Conservation (phyloP, 2,797 vertebrate species). For the Staurois parvus region DNA sequence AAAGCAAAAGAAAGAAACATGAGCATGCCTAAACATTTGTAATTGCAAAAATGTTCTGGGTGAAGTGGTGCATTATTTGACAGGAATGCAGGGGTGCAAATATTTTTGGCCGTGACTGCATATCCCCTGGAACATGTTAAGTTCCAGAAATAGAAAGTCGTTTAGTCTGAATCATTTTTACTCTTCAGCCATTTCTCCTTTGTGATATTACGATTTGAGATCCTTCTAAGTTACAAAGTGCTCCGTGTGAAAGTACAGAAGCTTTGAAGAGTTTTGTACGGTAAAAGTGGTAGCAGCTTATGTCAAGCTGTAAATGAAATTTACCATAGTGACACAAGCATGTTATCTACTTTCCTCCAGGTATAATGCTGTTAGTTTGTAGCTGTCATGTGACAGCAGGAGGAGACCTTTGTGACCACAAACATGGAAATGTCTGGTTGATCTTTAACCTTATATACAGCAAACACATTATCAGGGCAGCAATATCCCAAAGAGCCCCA, state of each 20-base stretch:
- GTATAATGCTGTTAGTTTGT: slow-evolving; percentile 1
- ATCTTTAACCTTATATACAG: too few relatives aligned
- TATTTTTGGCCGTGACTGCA: too few relatives aligned
- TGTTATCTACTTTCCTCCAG: slow-evolving; percentile 14
- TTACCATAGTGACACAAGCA: slow-evolving; percentile 20
- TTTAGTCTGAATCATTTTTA: too few relatives aligned
- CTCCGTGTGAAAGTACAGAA: background rate
- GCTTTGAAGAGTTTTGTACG: background rate
- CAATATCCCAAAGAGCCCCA: background rate
- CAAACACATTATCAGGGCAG: background rate
- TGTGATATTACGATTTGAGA: too few relatives aligned
- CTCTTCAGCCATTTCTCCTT: too few relatives aligned
- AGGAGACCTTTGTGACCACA: background rate
- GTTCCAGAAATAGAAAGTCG: too few relatives aligned
- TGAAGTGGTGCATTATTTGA: too few relatives aligned
- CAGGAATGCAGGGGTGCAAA: too few relatives aligned
- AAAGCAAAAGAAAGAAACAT: too few relatives aligned
- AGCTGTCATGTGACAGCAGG: background rate
- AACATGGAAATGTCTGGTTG: background rate
- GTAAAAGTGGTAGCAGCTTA: slow-evolving; percentile 13
- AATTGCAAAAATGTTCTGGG: too few relatives aligned
- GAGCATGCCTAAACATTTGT: too few relatives aligned
- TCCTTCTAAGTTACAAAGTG: background rate
- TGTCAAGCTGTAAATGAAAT: background rate
- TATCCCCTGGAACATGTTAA: too few relatives aligned